These are phyloP conservation scores for Taphrorychus bicolor DNA, from an alignment of 2,888 invertebrate species.

Conservation along the genomic window DNA sequence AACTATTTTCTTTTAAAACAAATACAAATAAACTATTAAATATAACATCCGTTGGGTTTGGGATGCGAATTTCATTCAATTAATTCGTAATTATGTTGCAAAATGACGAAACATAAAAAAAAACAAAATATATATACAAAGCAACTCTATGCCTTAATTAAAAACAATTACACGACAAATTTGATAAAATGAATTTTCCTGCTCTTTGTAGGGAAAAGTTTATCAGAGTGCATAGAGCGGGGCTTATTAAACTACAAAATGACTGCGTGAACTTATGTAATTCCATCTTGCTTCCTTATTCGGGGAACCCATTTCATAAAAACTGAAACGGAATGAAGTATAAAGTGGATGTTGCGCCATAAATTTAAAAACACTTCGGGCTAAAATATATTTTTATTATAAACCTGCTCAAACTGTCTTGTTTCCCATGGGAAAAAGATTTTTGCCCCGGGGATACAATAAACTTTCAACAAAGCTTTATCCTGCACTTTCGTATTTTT, in stretches of 20 bases:
- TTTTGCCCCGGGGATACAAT: neutral
- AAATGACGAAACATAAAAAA: too few species aligned
- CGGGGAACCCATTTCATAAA: neutral
- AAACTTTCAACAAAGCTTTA: slow-evolving; percentile 3
- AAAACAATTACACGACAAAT: neutral
- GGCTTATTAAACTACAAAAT: neutral
- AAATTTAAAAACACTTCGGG: slow-evolving; percentile 1
- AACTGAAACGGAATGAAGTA: neutral
- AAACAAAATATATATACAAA: too few species aligned
- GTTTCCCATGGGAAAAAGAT: slow-evolving; percentile 6
- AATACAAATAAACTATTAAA: too few species aligned
- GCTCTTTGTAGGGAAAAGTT: neutral
- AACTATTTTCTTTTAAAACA: too few species aligned
- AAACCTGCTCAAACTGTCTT: slow-evolving; percentile 6
- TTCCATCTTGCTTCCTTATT: neutral
- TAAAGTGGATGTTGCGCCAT: neutral
- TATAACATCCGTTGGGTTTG: too few species aligned
- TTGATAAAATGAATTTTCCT: neutral
- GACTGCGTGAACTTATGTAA: slow-evolving; percentile 4
- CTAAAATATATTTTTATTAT: slow-evolving; percentile 3
- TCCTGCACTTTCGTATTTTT: neutral
- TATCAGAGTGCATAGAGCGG: neutral
- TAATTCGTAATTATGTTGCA: too few species aligned
- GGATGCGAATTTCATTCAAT: too few species aligned
- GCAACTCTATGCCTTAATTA: too few species aligned